phyloP scores from a whole-genome alignment of 2,113 vertebrate genomes.

The Holacanthus passer region DNA sequence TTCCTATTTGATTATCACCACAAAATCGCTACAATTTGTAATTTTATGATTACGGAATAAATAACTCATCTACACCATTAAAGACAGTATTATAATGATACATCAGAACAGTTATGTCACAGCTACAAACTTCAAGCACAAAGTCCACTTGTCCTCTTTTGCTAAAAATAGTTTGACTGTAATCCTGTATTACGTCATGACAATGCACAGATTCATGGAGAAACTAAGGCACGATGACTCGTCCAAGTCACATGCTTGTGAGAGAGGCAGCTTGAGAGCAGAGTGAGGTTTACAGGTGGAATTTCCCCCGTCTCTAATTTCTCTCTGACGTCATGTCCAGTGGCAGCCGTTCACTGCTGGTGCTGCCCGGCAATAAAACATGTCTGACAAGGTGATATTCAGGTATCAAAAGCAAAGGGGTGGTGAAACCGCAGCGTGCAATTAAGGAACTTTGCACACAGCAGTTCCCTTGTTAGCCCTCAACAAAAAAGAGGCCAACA shows the following conservation, averaged over 20 bases:
- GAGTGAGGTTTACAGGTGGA: conserved; percentile 80
- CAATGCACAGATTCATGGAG: conserved; percentile 41
- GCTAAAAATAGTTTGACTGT: conserved; percentile 59
- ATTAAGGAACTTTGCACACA: conserved; percentile 67
- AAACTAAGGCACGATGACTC: conserved; percentile 46
- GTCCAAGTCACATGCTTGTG: conserved; percentile 70
- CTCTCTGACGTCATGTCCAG: conserved; percentile 71
- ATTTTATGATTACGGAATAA: background rate
- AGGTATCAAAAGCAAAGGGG: conserved; percentile 55
- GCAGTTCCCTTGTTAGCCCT: conserved; percentile 62
- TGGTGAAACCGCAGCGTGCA: conserved; percentile 40
- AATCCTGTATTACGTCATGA: conserved; percentile 51
- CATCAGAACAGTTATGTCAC: too few species aligned
- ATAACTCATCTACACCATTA: background rate
- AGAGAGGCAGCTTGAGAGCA: conserved; percentile 45
- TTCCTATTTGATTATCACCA: background rate
- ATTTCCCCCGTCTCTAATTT: conserved; percentile 78
- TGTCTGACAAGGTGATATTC: conserved; percentile 68
- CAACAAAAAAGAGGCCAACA: conserved; percentile 30
- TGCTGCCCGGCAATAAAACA: conserved; percentile 49
- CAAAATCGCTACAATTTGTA: background rate
- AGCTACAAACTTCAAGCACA: background rate
- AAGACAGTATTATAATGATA: background rate
- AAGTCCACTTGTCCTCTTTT: background rate
- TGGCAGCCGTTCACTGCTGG: conserved; percentile 14